phyloP scores from a whole-genome alignment of 2,113 vertebrate genomes.

The Enhydra lutris region DNA sequence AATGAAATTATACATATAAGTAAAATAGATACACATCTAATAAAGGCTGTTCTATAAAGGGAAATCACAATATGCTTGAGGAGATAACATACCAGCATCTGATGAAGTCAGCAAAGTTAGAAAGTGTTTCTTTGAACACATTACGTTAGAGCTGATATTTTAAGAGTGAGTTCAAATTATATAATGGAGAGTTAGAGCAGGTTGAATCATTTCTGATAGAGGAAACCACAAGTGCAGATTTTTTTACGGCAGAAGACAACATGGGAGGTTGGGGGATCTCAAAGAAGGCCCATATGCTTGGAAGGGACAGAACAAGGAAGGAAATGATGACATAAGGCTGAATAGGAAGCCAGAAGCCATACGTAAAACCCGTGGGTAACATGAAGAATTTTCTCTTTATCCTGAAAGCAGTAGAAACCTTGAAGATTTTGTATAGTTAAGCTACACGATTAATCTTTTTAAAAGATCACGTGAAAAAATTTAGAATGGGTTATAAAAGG shows the following conservation, averaged over 20 bases:
- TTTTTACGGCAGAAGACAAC: not conserved
- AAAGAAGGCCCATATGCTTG: not conserved
- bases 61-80: not conserved
- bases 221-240: not conserved
- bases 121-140: not conserved
- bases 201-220: not conserved
- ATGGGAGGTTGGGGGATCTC: not conserved
- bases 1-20: not conserved
- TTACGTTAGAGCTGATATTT: not conserved
- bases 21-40: not conserved
- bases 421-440: not conserved
- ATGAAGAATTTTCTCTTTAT: not conserved
- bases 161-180: not conserved
- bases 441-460: not conserved
- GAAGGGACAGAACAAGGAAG: not conserved
- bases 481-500: not conserved
- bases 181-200: not conserved
- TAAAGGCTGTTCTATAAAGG: not conserved
- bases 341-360: not conserved
- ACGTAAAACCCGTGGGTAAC: fast-evolving
- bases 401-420: not conserved
- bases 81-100: not conserved
- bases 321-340: not conserved
- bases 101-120: not conserved
- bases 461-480: not conserved